phyloP scores from a whole-genome alignment of 2,797 vertebrate species.

The Labeo calbasu region DNA sequence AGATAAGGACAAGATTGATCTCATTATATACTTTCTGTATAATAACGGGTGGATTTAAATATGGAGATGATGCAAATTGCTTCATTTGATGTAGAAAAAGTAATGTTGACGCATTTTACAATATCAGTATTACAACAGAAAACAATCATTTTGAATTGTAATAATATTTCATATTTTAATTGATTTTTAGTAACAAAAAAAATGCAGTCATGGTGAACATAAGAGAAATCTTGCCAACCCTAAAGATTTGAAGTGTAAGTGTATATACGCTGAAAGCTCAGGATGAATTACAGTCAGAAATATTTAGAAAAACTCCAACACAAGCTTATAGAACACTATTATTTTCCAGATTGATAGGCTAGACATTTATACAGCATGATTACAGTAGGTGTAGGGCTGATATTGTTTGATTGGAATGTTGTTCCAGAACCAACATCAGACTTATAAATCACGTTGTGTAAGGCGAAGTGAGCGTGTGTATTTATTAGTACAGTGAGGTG shows the following conservation, averaged over 20 bases:
- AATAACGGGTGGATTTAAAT: not conserved
- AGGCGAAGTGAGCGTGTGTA: not conserved
- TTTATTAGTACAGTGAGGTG: not conserved
- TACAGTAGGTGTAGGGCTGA: not conserved
- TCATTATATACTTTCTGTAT: conserved; percentile 21
- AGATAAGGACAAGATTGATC: not conserved
- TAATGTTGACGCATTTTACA: no score
- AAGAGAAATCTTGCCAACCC: no score
- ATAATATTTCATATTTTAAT: no score
- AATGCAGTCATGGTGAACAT: no score
- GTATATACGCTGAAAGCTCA: not conserved
- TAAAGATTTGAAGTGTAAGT: no score
- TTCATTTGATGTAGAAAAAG: not conserved
- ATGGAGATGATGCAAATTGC: not conserved
- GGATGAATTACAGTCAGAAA: not conserved
- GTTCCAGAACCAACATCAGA: not conserved
- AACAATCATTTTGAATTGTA: no score
- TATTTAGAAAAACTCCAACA: not conserved
- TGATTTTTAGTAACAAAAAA: no score
- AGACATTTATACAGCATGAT: not conserved
- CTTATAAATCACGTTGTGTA: not conserved
- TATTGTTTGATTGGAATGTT: not conserved
- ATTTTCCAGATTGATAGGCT: not conserved
- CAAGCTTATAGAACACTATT: not conserved
- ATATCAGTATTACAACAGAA: no score